phyloP scores from a whole-genome alignment of 2,113 vertebrate species.

The Tinamus guttatus region DNA sequence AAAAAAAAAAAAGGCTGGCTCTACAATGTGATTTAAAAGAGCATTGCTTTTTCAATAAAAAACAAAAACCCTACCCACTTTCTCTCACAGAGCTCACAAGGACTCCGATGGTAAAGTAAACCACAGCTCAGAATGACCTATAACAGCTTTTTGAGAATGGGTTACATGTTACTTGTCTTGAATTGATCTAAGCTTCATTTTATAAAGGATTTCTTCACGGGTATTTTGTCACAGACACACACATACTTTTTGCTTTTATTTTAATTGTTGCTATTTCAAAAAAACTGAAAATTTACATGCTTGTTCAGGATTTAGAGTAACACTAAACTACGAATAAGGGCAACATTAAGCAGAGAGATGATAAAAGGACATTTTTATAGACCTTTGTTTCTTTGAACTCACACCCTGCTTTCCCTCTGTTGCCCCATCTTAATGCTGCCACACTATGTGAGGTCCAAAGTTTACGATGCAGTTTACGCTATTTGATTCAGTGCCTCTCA shows the following conservation, averaged over 20 bases:
- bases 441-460: not conserved
- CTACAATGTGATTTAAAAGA: not conserved
- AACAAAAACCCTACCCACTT: not conserved
- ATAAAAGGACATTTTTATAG: not conserved
- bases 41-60: not conserved
- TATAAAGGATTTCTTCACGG: not conserved
- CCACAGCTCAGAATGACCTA: not conserved
- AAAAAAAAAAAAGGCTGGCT: not conserved
- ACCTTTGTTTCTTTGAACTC: not conserved
- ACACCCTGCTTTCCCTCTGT: not conserved
- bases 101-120: slow-evolving; percentile 1
- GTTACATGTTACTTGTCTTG: not conserved
- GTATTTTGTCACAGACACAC: not conserved
- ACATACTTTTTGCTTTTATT: not conserved
- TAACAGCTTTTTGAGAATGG: not conserved
- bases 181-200: not conserved
- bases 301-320: not conserved
- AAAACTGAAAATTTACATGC: accelerated
- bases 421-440: not conserved
- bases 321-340: not conserved
- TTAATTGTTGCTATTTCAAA: not conserved
- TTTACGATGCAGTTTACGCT: not conserved
- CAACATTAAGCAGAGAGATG: not conserved
- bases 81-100: not conserved
- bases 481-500: not conserved